Conservation (phyloP, 1,140 invertebrate genomes). For the Megathymus violae region DNA sequence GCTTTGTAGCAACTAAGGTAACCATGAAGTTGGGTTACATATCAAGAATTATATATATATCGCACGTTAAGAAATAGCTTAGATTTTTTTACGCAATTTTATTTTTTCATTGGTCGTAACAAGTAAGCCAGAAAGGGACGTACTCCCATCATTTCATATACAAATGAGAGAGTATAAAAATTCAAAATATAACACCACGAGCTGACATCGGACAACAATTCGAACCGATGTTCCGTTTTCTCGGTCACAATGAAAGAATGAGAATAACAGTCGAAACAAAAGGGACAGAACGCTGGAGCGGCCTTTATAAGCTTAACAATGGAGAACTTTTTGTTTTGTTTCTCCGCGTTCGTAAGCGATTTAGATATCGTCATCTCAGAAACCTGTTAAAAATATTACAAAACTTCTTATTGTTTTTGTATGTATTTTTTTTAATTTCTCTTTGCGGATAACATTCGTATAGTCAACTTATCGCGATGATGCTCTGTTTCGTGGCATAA, state of each 20-base stretch:
- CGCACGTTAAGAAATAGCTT: too few relatives aligned
- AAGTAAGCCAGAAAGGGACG: background rate
- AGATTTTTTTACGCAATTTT: too few relatives aligned
- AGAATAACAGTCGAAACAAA: constrained; percentile 26
- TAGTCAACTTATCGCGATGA: too few relatives aligned
- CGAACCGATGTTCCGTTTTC: constrained; percentile 20
- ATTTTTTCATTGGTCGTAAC: background rate
- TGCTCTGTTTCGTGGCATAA: too few relatives aligned
- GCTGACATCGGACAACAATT: constrained; percentile 20
- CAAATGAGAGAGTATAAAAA: background rate
- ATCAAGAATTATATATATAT: too few relatives aligned
- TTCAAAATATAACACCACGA: background rate
- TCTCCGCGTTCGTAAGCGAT: constrained; percentile 22
- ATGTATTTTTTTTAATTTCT: too few relatives aligned
- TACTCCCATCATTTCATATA: background rate
- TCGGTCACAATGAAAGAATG: constrained; percentile 22
- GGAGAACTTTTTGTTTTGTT: constrained; percentile 28
- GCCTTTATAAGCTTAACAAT: constrained; percentile 32
- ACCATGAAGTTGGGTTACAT: constrained; percentile 23
- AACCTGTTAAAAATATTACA: constrained; percentile 31
- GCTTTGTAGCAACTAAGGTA: constrained; percentile 36
- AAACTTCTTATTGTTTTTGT: constrained; percentile 10
- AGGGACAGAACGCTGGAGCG: constrained; percentile 21
- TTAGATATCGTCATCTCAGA: constrained; percentile 30
- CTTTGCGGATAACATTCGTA: too few relatives aligned